These are phyloP conservation scores for Taxidea taxus DNA, from an alignment of 2,113 vertebrate genomes.

Conservation along the genomic window DNA sequence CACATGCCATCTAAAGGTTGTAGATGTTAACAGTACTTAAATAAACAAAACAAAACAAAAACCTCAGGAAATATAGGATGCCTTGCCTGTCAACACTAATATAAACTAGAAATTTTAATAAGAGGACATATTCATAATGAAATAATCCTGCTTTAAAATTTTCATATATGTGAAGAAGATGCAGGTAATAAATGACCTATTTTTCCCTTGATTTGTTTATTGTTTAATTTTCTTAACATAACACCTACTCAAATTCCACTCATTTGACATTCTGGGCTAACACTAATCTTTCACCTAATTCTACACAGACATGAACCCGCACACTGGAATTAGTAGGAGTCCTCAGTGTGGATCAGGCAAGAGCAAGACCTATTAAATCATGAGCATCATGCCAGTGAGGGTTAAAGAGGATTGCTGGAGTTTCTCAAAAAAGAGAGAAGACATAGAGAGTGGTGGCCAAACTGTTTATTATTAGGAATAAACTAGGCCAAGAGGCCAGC, in stretches of 20 bases:
- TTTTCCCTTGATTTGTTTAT: neutral
- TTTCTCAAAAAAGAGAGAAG: conserved; percentile 1
- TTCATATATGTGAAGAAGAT: neutral
- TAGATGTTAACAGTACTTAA: neutral
- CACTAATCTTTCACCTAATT: conserved; percentile 6
- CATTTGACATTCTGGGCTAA: neutral
- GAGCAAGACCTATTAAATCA: conserved; percentile 34
- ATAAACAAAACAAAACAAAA: neutral
- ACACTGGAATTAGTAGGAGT: neutral
- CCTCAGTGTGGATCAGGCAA: neutral
- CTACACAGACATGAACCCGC: neutral
- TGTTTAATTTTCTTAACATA: neutral
- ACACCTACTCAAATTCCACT: neutral
- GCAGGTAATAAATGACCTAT: neutral
- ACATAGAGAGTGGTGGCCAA: neutral
- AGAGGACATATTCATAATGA: neutral
- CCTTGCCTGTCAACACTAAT: neutral
- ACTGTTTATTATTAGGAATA: conserved; percentile 61
- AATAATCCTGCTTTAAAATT: neutral
- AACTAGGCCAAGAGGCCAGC: conserved; percentile 50
- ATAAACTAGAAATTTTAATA: neutral
- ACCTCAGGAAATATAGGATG: neutral
- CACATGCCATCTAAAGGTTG: neutral
- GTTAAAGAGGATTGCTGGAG: conserved; percentile 6
- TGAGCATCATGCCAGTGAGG: neutral